Evolutionary conservation across 2,888 invertebrate species (phyloP), one percentile per base, ranked within the genome.

Genomic region (Parascotia fuliginaria): DNA sequence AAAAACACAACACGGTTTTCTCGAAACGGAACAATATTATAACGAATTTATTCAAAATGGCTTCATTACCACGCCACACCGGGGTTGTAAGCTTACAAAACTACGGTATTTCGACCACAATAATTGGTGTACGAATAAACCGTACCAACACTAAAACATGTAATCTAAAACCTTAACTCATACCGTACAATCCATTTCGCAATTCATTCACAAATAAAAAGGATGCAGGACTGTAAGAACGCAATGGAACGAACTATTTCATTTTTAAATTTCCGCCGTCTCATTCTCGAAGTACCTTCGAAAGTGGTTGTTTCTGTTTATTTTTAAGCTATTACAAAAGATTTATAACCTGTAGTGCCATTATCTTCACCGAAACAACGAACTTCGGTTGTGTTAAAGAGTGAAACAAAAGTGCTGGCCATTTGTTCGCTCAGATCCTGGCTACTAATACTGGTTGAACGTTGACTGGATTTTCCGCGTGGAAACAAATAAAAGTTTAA

Each of bases 321-420:
- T 83, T 82, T 82, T 83, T 81, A 75, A 73, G 72, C 83, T 79
- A 83, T 83, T 83, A 77, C 71, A 51, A 56, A 66, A 76, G 81
- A 84, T 84, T 84, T 84, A 84, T 77, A 70, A 73, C 77, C 73
- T 64, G 73, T 62, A 62, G 73, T 64, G 57, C 81, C 77, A 84
- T 84, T 84, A 84, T 84, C 83, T 83, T 74, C 60, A 57, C 65
- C 70, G 66, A 75, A 75, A 74, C 75, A 72, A 76, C 77, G 59
- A 74, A 74, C 71, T 80, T 75, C 62, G 75, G 80, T 70, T 69
- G 75, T 49, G 49, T 53, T 54, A 56, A 65, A 61, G 45, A 56
- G 42, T 56, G 41, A 48, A 51, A 41, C 58, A 55, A 58, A 53
- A 61, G 44, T 24, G 47, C 56, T 55, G 62, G 65, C 73, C 73